Evolutionary conservation across 1,140 invertebrate species (phyloP).

Genomic region (Dendroctonus valens): DNA sequence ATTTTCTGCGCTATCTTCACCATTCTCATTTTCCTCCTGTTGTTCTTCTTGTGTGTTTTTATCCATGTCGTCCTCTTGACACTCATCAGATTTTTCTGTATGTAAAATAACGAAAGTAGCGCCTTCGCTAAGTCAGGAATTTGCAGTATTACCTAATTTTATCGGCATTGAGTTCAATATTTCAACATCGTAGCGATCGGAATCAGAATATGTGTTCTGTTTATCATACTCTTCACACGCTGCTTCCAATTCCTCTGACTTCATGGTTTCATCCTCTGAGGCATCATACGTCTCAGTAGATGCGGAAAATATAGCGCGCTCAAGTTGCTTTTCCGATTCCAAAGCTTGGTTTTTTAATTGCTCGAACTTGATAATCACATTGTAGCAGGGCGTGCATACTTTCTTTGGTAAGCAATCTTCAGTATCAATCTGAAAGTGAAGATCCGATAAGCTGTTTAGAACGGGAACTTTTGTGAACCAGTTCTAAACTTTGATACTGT

Average conservation of each 20-base stretch:
- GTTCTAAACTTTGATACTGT: too few species aligned
- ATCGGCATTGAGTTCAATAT: not conserved
- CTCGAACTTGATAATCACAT: constrained; percentile 18
- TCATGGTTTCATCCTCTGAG: not conserved
- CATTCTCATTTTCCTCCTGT: not conserved
- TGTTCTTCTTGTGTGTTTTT: too few species aligned
- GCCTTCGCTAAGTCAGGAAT: too few species aligned
- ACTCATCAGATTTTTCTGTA: not conserved
- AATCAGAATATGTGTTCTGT: not conserved
- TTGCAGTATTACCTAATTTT: not conserved
- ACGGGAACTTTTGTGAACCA: too few species aligned
- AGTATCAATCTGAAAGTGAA: constrained; percentile 11
- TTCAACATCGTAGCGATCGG: not conserved
- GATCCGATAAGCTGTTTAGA: not conserved
- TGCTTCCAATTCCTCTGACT: not conserved
- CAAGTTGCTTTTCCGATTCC: constrained; percentile 21
- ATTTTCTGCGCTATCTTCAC: not conserved
- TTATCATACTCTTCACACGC: not conserved
- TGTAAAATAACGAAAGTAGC: not conserved
- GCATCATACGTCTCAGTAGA: too few species aligned
- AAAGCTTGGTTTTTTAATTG: constrained; percentile 20
- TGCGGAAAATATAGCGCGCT: not conserved
- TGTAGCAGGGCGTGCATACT: constrained; percentile 18
- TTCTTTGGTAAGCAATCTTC: constrained; percentile 14
- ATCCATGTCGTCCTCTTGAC: too few species aligned